A percentile compares a stretch with the other conserved stretches of the same genome.
These are phyloP conservation scores for Steinernema hermaphroditum DNA, from an alignment of 2,888 invertebrate genomes.

Conservation along the genomic window DNA sequence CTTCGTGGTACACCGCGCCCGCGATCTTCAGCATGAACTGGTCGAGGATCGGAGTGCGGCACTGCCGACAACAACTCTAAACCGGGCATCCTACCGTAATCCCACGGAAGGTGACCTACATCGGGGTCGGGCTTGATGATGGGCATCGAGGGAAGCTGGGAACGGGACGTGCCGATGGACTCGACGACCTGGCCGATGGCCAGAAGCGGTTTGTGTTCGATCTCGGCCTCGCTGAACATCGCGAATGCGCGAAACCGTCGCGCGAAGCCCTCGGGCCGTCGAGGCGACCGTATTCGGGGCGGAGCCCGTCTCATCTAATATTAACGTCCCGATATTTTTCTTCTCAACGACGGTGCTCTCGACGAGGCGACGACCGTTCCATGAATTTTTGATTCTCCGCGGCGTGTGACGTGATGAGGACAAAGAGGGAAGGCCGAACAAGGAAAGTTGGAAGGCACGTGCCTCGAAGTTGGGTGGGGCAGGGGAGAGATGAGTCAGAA, in stretches of 20 bases:
- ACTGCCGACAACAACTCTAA: slow-evolving; percentile 29
- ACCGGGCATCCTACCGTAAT: neutral
- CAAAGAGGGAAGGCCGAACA: neutral
- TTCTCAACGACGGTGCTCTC: slow-evolving; percentile 13
- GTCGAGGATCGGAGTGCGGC: slow-evolving; percentile 29
- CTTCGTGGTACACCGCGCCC: slow-evolving; percentile 94
- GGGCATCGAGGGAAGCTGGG: neutral
- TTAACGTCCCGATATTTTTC: slow-evolving; percentile 28
- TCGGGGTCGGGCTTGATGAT: slow-evolving; percentile 25
- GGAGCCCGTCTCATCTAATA: slow-evolving; percentile 23
- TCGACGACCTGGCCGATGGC: slow-evolving; percentile 57
- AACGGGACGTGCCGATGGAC: slow-evolving; percentile 44
- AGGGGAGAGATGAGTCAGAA: neutral
- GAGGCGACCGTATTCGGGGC: slow-evolving; percentile 20
- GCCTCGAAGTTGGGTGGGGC: neutral
- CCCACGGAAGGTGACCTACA: neutral
- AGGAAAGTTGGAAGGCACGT: too few species aligned
- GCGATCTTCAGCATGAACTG: slow-evolving; percentile 36
- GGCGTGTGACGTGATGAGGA: slow-evolving; percentile 19
- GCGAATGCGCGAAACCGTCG: slow-evolving; percentile 27
- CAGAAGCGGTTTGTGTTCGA: slow-evolving; percentile 40
- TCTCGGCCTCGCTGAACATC: slow-evolving; percentile 20
- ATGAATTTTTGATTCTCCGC: slow-evolving; percentile 20
- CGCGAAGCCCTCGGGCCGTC: neutral
- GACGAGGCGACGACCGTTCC: slow-evolving; percentile 30